phyloP scores from a whole-genome alignment of 2,888 invertebrate genomes.

The Noctuana brunneofusca region DNA sequence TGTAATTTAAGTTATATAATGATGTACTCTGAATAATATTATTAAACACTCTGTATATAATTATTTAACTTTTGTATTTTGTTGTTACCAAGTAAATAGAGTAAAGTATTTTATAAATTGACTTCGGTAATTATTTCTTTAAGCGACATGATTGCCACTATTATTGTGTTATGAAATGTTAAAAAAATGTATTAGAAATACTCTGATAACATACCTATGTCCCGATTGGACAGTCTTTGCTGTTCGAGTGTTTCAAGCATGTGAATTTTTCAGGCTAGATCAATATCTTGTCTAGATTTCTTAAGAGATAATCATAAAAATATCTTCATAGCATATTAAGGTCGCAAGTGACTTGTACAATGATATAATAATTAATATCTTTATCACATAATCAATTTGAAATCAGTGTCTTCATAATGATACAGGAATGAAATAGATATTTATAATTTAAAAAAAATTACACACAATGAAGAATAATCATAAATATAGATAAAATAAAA shows the following conservation, averaged over 20 bases:
- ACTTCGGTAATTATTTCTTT: neutral
- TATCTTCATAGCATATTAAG: neutral
- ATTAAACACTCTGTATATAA: too few species aligned
- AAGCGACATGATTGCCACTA: neutral
- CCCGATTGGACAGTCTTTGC: neutral
- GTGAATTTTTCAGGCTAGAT: neutral
- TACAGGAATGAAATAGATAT: too few species aligned
- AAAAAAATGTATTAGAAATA: neutral
- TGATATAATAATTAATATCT: neutral
- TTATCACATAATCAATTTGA: neutral
- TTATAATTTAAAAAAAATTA: too few species aligned
- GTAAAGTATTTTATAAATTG: neutral
- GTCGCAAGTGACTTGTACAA: neutral
- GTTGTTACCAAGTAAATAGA: neutral
- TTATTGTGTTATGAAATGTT: slow-evolving; percentile 3
- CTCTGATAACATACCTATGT: neutral
- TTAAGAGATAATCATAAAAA: neutral
- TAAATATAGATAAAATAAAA: neutral
- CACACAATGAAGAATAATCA: neutral
- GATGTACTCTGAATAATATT: too few species aligned
- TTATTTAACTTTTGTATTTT: too few species aligned
- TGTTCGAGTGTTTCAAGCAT: neutral
- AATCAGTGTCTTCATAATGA: neutral
- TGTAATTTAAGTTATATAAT: neutral
- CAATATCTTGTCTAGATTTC: neutral